Percentiles rank a stretch among this genome's conserved stretches.
phyloP scores from a whole-genome alignment of 2,888 invertebrate species.

The Nemurella pictetii region DNA sequence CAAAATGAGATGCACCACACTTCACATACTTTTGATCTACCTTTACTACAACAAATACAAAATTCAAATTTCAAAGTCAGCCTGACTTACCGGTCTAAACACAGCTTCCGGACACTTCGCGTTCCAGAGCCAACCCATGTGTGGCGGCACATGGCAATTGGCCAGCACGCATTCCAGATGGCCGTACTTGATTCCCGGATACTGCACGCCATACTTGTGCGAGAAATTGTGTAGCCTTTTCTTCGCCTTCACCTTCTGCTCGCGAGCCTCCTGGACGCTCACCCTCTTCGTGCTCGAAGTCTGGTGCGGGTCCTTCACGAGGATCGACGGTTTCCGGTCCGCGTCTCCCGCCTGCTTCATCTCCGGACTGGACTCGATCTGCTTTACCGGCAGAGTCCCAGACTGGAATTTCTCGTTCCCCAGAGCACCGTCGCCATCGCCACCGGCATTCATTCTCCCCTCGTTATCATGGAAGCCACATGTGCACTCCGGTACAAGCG shows the following conservation, averaged over 20 bases:
- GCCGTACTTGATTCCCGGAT: slow-evolving; percentile 33
- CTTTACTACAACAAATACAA: no score
- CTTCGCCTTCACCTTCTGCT: background rate
- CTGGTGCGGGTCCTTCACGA: background rate
- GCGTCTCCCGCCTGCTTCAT: background rate
- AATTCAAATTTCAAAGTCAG: no score
- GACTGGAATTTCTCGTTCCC: background rate
- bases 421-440: slow-evolving; percentile 14
- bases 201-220: slow-evolving; percentile 24
- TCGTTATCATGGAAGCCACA: background rate
- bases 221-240: background rate
- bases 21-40: no score
- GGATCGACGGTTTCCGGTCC: background rate
- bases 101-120: background rate
- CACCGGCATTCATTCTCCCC: no score
- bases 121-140: slow-evolving; percentile 35
- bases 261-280: background rate
- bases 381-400: background rate
- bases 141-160: slow-evolving; percentile 20
- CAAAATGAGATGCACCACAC: no score
- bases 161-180: slow-evolving; percentile 25
- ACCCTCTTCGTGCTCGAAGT: background rate
- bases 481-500: background rate
- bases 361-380: background rate
- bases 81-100: background rate